Percentiles rank a stretch among this genome's conserved stretches.
phyloP scores from a whole-genome alignment of 2,888 invertebrate genomes.

The Ectobius pallidus region DNA sequence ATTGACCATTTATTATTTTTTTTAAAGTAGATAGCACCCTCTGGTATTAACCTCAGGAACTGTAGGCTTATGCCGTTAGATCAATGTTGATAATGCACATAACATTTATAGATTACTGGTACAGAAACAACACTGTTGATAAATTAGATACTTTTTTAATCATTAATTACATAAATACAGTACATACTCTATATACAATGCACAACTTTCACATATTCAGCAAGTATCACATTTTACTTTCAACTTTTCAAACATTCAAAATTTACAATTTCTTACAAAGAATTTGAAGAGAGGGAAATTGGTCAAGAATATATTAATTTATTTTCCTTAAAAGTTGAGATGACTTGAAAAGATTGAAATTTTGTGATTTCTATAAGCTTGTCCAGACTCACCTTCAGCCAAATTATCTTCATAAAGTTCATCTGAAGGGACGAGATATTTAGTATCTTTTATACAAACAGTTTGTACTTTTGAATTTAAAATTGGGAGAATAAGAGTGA shows the following conservation, averaged over 20 bases:
- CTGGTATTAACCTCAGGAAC: too few relatives aligned
- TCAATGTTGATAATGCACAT: too few relatives aligned
- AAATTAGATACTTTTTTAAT: conserved; percentile 24
- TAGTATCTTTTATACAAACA: too few relatives aligned
- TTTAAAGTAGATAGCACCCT: too few relatives aligned
- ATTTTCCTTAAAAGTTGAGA: background rate
- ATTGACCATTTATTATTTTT: too few relatives aligned
- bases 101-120: too few relatives aligned
- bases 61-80: too few relatives aligned
- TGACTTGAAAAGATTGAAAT: background rate
- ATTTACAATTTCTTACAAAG: background rate
- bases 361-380: background rate
- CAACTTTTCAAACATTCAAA: background rate
- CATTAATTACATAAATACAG: conserved; percentile 33
- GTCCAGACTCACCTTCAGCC: too few relatives aligned
- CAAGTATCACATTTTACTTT: conserved; percentile 1
- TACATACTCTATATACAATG: conserved; percentile 27
- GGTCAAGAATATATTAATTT: background rate
- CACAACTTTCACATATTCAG: background rate
- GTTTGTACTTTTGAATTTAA: too few relatives aligned
- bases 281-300: background rate
- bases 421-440: too few relatives aligned
- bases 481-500: too few relatives aligned
- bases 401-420: too few relatives aligned
- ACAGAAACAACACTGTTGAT: background rate